These are phyloP conservation scores for Polymixis flavicincta DNA, from an alignment of 2,888 invertebrate species.

Conservation along the genomic window DNA sequence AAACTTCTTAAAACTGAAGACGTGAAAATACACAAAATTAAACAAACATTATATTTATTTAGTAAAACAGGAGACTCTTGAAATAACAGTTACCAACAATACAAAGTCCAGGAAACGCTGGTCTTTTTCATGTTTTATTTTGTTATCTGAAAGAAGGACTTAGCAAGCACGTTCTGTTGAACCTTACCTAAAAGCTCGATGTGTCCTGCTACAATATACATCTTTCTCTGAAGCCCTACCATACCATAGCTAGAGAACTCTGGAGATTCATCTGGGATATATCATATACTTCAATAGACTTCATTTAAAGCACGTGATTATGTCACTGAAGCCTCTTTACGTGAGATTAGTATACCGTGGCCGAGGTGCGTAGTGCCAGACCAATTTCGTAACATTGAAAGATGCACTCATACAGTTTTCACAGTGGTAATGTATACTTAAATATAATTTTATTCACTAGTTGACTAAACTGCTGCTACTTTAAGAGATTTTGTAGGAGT, in stretches of 20 bases:
- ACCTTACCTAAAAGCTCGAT: background rate
- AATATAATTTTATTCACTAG: background rate
- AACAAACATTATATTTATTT: background rate
- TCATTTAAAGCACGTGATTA: background rate
- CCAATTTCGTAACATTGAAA: background rate
- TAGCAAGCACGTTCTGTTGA: background rate
- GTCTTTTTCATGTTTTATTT: background rate
- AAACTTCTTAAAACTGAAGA: background rate
- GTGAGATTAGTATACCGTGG: background rate
- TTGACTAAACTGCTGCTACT: background rate
- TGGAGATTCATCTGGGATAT: background rate
- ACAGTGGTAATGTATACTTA: background rate
- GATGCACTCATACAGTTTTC: background rate
- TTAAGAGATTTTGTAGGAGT: background rate
- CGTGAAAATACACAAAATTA: background rate
- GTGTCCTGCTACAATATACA: too few relatives aligned
- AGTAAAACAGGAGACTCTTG: background rate
- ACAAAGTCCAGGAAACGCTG: background rate
- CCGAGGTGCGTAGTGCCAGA: background rate
- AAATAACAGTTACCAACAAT: too few relatives aligned
- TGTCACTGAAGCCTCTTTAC: background rate
- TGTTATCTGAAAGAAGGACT: too few relatives aligned
- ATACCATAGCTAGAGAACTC: background rate
- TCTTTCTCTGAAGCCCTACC: background rate
- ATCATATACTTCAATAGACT: background rate